Evolutionary conservation across 2,113 vertebrate genomes (phyloP).

Genomic region (Coturnix japonica): DNA sequence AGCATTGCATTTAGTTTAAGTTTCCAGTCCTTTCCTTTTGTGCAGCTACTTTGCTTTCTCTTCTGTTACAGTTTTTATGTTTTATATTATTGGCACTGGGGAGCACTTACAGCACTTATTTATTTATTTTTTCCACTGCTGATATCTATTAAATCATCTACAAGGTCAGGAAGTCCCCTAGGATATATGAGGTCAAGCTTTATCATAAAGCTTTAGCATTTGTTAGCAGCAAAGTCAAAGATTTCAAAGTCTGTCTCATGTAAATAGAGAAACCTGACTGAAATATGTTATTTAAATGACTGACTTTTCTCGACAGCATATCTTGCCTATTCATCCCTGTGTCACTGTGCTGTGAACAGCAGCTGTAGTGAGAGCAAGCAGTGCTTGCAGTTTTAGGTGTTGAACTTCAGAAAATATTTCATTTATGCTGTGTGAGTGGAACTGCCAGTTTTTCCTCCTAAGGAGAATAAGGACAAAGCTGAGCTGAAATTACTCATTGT

Average conservation of each 20-base stretch:
- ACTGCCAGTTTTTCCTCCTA: conserved; percentile 8
- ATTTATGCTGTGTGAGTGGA: background rate
- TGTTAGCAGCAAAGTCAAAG: background rate
- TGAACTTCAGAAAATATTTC: conserved; percentile 1
- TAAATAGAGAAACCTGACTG: background rate
- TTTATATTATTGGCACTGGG: background rate
- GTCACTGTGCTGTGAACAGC: background rate
- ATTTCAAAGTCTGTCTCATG: background rate
- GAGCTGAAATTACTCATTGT: conserved; percentile 54
- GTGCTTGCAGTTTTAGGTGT: background rate
- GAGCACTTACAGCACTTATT: background rate
- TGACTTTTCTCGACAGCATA: background rate
- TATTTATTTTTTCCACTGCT: background rate
- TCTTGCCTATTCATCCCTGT: background rate
- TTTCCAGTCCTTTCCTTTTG: background rate
- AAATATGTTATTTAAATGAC: background rate
- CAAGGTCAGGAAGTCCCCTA: background rate
- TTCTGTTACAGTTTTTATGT: background rate
- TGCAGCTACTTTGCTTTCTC: background rate
- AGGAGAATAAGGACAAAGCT: conserved; percentile 30
- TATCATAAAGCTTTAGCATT: background rate
- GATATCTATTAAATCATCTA: background rate
- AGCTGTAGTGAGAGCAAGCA: background rate
- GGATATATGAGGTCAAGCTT: background rate
- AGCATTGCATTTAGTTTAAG: background rate